Evolutionary conservation across 2,888 invertebrate genomes (phyloP).

Genomic region (Cataglyphis albicans): DNA sequence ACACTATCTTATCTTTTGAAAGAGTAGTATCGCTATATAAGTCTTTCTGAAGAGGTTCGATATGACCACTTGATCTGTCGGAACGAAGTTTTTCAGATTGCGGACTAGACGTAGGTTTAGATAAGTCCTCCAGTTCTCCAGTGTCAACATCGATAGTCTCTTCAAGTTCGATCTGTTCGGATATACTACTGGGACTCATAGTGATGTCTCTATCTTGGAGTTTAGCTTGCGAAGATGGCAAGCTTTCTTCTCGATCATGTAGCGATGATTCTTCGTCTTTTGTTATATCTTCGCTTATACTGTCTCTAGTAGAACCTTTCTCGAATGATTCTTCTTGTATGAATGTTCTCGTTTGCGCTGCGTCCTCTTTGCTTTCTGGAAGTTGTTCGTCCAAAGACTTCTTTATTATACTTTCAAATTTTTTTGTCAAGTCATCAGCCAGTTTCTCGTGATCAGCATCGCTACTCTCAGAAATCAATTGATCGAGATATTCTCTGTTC

Average conservation of each 20-base stretch:
- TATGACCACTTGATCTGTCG: conserved; percentile 54
- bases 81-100: conserved; percentile 65
- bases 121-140: conserved; percentile 69
- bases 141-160: conserved; percentile 76
- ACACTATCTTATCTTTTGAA: conserved; percentile 65
- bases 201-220: conserved; percentile 80
- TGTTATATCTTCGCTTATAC: conserved; percentile 81
- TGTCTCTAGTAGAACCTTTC: conserved; percentile 76
- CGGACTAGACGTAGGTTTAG: conserved; percentile 64
- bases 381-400: conserved; percentile 64
- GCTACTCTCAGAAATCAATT: conserved; percentile 60
- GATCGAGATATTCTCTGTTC: conserved; percentile 69
- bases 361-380: background rate
- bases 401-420: conserved; percentile 81
- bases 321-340: conserved; percentile 75
- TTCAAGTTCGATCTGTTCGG: conserved; percentile 82
- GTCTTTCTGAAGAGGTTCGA: conserved; percentile 57
- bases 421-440: conserved; percentile 81
- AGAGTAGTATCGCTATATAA: conserved; percentile 48
- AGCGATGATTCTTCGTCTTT: conserved; percentile 82
- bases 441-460: conserved; percentile 78
- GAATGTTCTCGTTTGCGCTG: conserved; percentile 33
- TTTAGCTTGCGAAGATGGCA: conserved; percentile 75
- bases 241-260: conserved; percentile 78
- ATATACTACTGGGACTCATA: conserved; percentile 83